Evolutionary conservation across 92 coral and sea anemone genomes (phyloP).

Genomic region (Diadumene lineata): DNA sequence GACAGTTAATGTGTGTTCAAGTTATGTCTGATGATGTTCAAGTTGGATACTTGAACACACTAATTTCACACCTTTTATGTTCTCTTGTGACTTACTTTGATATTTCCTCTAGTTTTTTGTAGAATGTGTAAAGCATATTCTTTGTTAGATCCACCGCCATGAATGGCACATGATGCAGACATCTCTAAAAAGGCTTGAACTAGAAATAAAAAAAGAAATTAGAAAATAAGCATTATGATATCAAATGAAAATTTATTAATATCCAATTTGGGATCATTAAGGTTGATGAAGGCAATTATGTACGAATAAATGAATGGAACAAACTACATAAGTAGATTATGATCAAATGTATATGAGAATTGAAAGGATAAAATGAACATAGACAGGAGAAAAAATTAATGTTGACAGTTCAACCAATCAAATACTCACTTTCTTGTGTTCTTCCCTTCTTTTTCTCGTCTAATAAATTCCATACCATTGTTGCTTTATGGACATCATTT

Average conservation of each 20-base stretch:
- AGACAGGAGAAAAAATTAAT: neutral
- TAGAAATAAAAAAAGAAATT: conserved; percentile 3
- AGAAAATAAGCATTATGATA: neutral
- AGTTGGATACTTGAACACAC: too few species aligned
- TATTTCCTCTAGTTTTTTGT: conserved; percentile 78
- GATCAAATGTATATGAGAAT: too few species aligned
- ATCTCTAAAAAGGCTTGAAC: conserved; percentile 94
- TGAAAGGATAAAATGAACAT: too few species aligned
- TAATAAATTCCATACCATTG: conserved; percentile 80
- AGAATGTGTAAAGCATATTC: conserved; percentile 92
- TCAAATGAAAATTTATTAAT: neutral
- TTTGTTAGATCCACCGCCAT: conserved; percentile 95
- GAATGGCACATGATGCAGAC: conserved; percentile 97
- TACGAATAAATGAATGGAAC: too few species aligned
- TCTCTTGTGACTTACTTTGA: conserved; percentile 63
- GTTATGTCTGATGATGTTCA: too few species aligned
- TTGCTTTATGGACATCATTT: conserved; percentile 82
- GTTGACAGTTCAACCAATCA: neutral
- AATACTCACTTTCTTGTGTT: conserved; percentile 84
- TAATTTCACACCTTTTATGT: neutral
- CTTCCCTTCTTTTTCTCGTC: conserved; percentile 80
- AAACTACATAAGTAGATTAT: too few species aligned
- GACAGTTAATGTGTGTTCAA: too few species aligned
- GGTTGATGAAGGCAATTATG: too few species aligned
- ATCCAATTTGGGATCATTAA: too few species aligned